phyloP scores from a whole-genome alignment of 2,888 invertebrate genomes.

The Leucania comma region DNA sequence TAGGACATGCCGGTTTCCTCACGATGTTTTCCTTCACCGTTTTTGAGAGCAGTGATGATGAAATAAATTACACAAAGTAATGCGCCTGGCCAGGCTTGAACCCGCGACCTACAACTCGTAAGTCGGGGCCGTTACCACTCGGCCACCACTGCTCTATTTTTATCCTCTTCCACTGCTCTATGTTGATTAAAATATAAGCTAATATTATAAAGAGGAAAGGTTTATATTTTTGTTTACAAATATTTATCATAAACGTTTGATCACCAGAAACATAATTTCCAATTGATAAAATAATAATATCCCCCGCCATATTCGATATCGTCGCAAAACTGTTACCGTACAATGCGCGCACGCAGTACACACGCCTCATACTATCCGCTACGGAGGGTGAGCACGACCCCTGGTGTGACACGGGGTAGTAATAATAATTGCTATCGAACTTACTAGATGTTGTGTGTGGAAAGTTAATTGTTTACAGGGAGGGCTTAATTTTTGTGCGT shows the following conservation, averaged over 20 bases:
- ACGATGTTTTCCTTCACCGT: no score
- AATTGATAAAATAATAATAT: slow-evolving; percentile 45
- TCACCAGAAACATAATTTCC: neutral
- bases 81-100: no score
- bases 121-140: no score
- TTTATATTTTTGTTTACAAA: no score
- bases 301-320: slow-evolving; percentile 35
- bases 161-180: no score
- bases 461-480: slow-evolving; percentile 21
- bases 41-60: no score
- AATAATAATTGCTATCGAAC: slow-evolving; percentile 60
- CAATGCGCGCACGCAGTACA: slow-evolving; percentile 68
- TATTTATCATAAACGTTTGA: neutral
- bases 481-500: neutral
- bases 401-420: slow-evolving; percentile 29
- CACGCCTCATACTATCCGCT: slow-evolving; percentile 51
- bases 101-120: no score
- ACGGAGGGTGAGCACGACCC: slow-evolving; percentile 77
- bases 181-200: no score
- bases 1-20: no score
- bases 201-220: no score
- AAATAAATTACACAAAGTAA: no score
- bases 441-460: slow-evolving; percentile 26
- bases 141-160: no score
- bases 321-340: slow-evolving; percentile 57